Evolutionary conservation across 2,113 vertebrate species (phyloP), one percentile per base, ranked within the genome.

Genomic region (Parus major): DNA sequence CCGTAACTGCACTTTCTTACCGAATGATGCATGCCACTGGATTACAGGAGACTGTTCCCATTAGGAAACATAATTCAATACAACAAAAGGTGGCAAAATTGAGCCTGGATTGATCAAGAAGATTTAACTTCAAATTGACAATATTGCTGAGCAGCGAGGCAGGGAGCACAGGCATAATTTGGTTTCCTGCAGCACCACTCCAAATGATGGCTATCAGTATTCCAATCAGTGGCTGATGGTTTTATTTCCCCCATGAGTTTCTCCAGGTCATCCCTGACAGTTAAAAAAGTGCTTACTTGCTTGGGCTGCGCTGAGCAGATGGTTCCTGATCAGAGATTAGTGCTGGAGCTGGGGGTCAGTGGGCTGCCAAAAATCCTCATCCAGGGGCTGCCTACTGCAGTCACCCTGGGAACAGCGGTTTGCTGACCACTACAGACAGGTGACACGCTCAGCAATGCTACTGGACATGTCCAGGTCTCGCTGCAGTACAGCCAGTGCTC

Each of bases 251-350:
- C 65, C 55, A 60, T 75, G 96, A 92, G 94, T 94, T 96, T 97
- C 97, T 97, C 97, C 96, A 96, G 96, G 97, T 97, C 97, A 95
- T 91, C 95, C 88, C 79, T 92, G 82, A 94, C 91, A 93, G 92
- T 94, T 82, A 93, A 89, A 88, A 60, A 93, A 96, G 81, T 80
- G 84, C 93, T 96, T 95, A 86, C 96, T 91, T 60, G 79, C 90
- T 61, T 55, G 90, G 95, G 96, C 59, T 95, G 81, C 94, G 92
- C 63, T 61, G 97, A 98, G 96, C 98, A 98, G 98, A 98, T 98
- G 98, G 98, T 92, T 97, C 94, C 97, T 98, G 98, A 97, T 98
- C 97, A 96, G 98, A 97, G 96, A 97, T 97, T 97, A 98, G 95
- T 96, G 88, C 75, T 1, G 7, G 87, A 97, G 95, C 86, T 39